These are phyloP conservation scores for Athripsodes cinereus DNA, from an alignment of 2,888 invertebrate species.

Conservation along the genomic window DNA sequence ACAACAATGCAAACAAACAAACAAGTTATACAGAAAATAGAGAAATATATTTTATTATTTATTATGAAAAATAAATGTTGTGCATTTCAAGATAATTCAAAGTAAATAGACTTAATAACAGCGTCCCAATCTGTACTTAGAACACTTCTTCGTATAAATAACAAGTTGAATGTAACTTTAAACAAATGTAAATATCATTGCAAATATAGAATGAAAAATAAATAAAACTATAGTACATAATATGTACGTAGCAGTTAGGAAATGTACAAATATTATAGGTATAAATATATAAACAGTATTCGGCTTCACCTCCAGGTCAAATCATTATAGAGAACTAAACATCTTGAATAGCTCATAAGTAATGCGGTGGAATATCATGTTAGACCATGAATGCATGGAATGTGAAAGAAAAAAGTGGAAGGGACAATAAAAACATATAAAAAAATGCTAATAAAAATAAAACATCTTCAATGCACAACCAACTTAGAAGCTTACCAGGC, in stretches of 20 bases:
- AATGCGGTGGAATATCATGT: no score
- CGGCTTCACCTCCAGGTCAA: no score
- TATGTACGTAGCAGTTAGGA: no score
- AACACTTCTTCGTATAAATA: background rate
- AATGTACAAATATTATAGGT: no score
- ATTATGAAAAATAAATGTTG: background rate
- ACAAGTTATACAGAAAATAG: background rate
- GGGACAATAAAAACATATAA: background rate
- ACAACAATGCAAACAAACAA: no score
- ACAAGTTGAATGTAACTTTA: background rate
- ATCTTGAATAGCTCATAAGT: no score
- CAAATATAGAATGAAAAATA: no score
- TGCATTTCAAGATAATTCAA: background rate
- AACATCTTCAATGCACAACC: slow-evolving; percentile 21
- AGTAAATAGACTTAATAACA: background rate
- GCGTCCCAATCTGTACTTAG: background rate
- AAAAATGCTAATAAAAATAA: background rate
- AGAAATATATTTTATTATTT: background rate
- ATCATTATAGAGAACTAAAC: no score
- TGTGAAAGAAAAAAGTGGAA: background rate
- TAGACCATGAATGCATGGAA: slow-evolving; percentile 6
- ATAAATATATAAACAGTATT: no score
- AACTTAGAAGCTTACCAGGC: slow-evolving; percentile 16
- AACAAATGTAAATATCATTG: background rate
- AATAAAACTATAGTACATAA: no score